Percentiles rank a stretch among this genome's conserved stretches.
phyloP scores from a whole-genome alignment of 2,888 invertebrate species.

The Liposcelis brunnea region DNA sequence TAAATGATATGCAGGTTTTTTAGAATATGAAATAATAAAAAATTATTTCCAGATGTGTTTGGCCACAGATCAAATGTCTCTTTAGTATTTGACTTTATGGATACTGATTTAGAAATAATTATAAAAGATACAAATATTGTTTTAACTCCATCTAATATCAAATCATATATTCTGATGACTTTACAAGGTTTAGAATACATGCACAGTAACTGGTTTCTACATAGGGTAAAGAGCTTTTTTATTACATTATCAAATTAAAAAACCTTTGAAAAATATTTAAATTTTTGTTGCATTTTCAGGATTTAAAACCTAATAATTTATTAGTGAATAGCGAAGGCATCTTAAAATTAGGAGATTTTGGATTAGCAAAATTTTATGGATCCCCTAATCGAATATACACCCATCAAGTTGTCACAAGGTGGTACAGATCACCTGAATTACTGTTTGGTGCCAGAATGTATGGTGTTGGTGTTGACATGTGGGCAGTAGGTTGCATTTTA shows the following conservation, averaged over 20 bases:
- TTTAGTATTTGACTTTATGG: slow-evolving; percentile 98
- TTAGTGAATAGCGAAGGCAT: slow-evolving; percentile 82
- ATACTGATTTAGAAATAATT: slow-evolving; percentile 92
- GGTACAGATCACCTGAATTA: slow-evolving; percentile 88
- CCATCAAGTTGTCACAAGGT: slow-evolving; percentile 92
- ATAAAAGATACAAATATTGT: slow-evolving; percentile 78
- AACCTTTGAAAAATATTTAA: background rate
- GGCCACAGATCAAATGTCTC: slow-evolving; percentile 98
- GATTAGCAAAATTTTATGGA: slow-evolving; percentile 91
- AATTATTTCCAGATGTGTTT: slow-evolving; percentile 67
- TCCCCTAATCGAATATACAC: slow-evolving; percentile 92
- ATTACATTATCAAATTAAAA: too few species aligned
- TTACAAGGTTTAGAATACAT: slow-evolving; percentile 87
- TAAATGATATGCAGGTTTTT: background rate
- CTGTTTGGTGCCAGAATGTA: slow-evolving; percentile 91
- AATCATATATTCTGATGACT: slow-evolving; percentile 90
- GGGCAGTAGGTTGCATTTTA: slow-evolving; percentile 97
- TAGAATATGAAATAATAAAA: background rate
- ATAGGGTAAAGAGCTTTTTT: slow-evolving; percentile 60
- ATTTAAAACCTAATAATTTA: slow-evolving; percentile 98
- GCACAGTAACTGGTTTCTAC: slow-evolving; percentile 90
- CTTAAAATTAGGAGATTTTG: slow-evolving; percentile 97
- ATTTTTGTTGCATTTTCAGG: slow-evolving; percentile 26
- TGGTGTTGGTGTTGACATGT: slow-evolving; percentile 92
- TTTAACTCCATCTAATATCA: slow-evolving; percentile 80